Evolutionary conservation across 2,113 vertebrate genomes (phyloP), one percentile per base, ranked within the genome.

Genomic region (Canis aureus): DNA sequence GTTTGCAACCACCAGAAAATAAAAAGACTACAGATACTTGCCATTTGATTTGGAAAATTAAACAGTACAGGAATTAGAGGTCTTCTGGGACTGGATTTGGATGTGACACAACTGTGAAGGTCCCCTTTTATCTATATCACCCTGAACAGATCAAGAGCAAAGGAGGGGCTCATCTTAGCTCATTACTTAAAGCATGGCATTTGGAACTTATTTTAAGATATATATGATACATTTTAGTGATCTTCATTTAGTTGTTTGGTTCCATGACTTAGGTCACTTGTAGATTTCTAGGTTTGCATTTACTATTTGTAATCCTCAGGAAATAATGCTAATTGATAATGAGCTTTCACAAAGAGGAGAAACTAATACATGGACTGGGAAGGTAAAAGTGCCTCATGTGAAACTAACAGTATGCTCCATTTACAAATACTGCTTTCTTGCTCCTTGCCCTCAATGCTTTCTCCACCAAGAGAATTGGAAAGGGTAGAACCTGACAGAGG

Each of bases 11-110:
- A 35, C 29, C 84, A 1, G 94, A 87, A 88, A 35, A 57, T 94
- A 62, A 81, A 64, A 94, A 94, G 83, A 82, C 22, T 57, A 32
- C 13, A 60, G 22, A 23, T 89, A 32, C 9, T 91, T 97, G 35
- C 7, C 32, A 1, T 91, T 97, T 92, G 12, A 23, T 86, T 91
- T 88, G 53, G 85, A 82, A 76, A 95, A 17, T 32, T 94, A 53
- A 95, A 53, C 11, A 55, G 23, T 95, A 32, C 76, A 62, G 67
- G 92, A 92, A 67, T 85, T 66, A 86, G 23, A 80, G 71, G 85
- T 62, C 67, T 55, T 86, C 51, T 94, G 71, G 80, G 35, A 92
- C 27, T 95, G 49, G 13, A 81, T 96, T 97, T 83, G 80, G 43
- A 49, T 83, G 15, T 92, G 55, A 93, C 19, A 80, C 17, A 91